Evolutionary conservation across 2,888 invertebrate species (phyloP), one percentile per base, ranked within the genome.

Genomic region (Tholera decimalis): DNA sequence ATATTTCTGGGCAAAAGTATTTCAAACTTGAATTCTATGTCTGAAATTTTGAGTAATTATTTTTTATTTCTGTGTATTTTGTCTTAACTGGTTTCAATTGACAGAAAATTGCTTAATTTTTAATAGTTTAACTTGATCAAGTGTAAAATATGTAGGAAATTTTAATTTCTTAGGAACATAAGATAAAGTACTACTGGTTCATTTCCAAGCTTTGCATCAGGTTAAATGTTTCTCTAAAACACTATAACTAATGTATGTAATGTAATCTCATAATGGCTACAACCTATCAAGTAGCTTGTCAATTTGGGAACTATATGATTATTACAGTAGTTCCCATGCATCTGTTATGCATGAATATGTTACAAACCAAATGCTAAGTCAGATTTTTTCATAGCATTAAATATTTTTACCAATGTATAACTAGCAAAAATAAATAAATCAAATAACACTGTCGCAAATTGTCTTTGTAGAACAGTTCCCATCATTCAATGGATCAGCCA

Each of bases 401-500:
- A 93, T 94, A 90, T 93, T 95, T 94, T 94, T 95, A 95, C 94
- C 94, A 93, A 93, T 95, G 94, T 95, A 92, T 93, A 92, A 93
- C 91, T 93, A 94, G 93, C 94, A 93, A 93, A 91, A 93, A 93
- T 94, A 93, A 94, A 94, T 95, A 95, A 95, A 95, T 95, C 94
- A 93, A 93, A 93, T 93, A 90, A 92, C 91, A 93, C 92, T 93
- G 89, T 92, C 90, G 82, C 83, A 80, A 75, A 43, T 44, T 41
- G 51, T 76, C 13, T 69, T 65, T 70, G 22, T 46, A 13, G 9
- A 35, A 33, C 46, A n/a, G n/a, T n/a, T n/a, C n/a, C n/a, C n/a
- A n/a, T n/a, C n/a, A n/a, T n/a, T n/a, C n/a, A n/a, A n/a, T n/a
- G n/a, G n/a, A n/a, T n/a, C n/a, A n/a, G n/a, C n/a, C n/a, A n/a